Evolutionary conservation across 2,888 invertebrate genomes (phyloP), one percentile per base, ranked within the genome.

Genomic region (Philhelius pedissequus): DNA sequence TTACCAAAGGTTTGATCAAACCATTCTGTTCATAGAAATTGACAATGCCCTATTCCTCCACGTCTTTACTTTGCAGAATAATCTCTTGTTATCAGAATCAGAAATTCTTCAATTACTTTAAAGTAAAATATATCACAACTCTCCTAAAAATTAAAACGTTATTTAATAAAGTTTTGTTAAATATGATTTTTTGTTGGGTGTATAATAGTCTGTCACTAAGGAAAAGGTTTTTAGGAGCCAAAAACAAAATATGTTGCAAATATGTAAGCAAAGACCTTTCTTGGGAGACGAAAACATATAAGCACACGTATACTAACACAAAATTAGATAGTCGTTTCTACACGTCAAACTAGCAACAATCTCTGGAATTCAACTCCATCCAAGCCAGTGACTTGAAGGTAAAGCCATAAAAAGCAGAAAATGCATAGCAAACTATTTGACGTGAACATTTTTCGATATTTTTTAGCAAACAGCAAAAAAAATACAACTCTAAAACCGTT

Each of bases 371-470:
- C 48, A 8, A 25, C 18, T 52, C 7, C 35, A 48, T 11, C 0
- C 8, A 54, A n/a, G 30, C 11, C 30, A 22, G 15, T 60, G 25
- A 40, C 25, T 25, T 43, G 18, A 43, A 43, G 27, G 18, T 30
- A 7, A 43, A 62, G 25, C 32, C 18, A 78, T 35, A 71, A 71
- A 35, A 32, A 27, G 22, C 43, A 58, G 11, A 66, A 62, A 69
- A 75, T 38, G 45, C 22, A 69, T 38, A 4, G 32, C 69, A 75
- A 75, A 80, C 69, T 64, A 64, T 64, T 62, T 75, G 80, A 80
- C 79, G 69, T 80, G 69, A 54, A 38, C 60, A 75, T 75, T 79
- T 79, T 75, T 75, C 60, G 32, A 75, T 80, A 70, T 75, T 75
- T 75, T 54, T 35, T 5, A 43, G 3, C 7, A 27, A 43, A 11